Evolutionary conservation across 2,888 invertebrate species (phyloP).

Genomic region (Agrochola litura): DNA sequence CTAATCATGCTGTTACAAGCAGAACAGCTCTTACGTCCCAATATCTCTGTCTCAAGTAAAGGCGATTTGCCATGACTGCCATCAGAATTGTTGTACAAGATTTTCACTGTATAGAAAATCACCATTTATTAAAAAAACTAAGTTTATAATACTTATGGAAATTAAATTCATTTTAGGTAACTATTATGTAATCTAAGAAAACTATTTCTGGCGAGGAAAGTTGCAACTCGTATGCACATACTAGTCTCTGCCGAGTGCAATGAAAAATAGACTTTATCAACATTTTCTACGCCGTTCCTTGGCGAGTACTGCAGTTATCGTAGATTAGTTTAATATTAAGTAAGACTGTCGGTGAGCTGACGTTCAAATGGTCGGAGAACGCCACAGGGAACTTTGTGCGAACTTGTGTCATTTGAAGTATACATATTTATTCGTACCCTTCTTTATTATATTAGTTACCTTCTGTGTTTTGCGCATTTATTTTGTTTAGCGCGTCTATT

Average conservation of each 20-base stretch:
- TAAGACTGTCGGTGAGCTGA: conserved; percentile 59
- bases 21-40: background rate
- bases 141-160: background rate
- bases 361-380: conserved; percentile 47
- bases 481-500: background rate
- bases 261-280: conserved; percentile 35
- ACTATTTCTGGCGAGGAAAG: background rate
- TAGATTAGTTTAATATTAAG: conserved; percentile 63
- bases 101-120: conserved; percentile 20
- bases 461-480: background rate
- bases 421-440: conserved; percentile 3
- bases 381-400: background rate
- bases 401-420: background rate
- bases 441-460: background rate
- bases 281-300: conserved; percentile 42
- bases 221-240: background rate
- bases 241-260: conserved; percentile 44
- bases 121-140: background rate
- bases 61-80: conserved; percentile 15
- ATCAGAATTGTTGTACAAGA: background rate
- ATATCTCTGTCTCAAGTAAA: background rate
- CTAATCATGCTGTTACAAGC: background rate
- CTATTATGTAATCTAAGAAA: conserved; percentile 16
- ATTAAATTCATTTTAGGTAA: background rate
- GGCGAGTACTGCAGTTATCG: conserved; percentile 65